These are phyloP conservation scores for Lepetodrilus schrolli DNA, from an alignment of 2,888 invertebrate genomes.

Conservation along the genomic window DNA sequence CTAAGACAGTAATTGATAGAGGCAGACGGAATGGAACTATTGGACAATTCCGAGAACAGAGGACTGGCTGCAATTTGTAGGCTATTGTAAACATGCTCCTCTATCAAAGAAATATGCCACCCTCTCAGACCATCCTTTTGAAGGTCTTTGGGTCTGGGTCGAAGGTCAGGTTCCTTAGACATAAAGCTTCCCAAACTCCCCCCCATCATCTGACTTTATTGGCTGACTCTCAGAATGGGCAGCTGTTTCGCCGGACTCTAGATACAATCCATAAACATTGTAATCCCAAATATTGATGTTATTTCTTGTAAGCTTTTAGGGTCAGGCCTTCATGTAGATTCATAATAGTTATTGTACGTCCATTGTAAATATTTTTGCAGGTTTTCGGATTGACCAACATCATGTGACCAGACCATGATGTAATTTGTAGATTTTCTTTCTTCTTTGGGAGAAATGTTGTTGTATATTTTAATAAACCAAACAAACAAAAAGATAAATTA, in stretches of 20 bases:
- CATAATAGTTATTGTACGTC: too few relatives aligned
- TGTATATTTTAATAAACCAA: too few relatives aligned
- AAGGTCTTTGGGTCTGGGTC: background rate
- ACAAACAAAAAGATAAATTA: too few relatives aligned
- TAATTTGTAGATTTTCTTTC: too few relatives aligned
- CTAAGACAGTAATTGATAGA: background rate
- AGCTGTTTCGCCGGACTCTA: background rate
- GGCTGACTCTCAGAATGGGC: background rate
- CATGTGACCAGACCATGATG: too few relatives aligned
- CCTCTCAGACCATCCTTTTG: background rate
- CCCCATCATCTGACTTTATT: background rate
- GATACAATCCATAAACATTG: background rate
- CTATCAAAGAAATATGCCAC: conserved; percentile 6
- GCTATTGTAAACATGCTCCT: background rate
- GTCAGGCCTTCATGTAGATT: too few relatives aligned
- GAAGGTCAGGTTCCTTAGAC: background rate
- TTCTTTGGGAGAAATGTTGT: too few relatives aligned
- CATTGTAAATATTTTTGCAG: too few relatives aligned
- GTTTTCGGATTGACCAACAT: too few relatives aligned
- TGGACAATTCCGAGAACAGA: background rate
- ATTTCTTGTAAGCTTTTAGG: too few relatives aligned
- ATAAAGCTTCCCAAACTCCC: background rate
- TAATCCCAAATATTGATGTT: background rate
- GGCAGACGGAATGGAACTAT: background rate
- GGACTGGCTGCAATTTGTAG: conserved; percentile 1